Percentiles rank a stretch among this genome's conserved stretches.
phyloP scores from a whole-genome alignment of 2,888 invertebrate genomes.

The Lagria hirta region DNA sequence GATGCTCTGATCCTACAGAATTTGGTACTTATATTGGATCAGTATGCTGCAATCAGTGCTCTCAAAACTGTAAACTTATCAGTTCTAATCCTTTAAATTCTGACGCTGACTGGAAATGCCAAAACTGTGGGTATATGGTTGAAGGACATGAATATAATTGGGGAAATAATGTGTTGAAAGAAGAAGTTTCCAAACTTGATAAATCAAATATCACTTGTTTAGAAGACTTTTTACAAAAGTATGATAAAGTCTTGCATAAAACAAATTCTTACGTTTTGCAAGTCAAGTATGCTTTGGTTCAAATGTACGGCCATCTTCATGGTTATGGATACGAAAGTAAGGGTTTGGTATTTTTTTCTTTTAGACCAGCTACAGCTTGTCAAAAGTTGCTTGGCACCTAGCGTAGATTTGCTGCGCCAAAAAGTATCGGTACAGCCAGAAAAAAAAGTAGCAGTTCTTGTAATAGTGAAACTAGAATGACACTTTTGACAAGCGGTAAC shows the following conservation, averaged over 20 bases:
- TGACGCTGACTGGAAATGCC: conserved; percentile 64
- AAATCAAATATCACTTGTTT: conserved; percentile 58
- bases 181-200: conserved; percentile 60
- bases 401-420: too few species aligned
- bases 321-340: conserved; percentile 61
- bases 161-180: conserved; percentile 63
- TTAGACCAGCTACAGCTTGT: too few species aligned
- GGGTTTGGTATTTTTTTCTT: conserved; percentile 12
- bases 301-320: conserved; percentile 66
- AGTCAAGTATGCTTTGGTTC: conserved; percentile 67
- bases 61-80: conserved; percentile 54
- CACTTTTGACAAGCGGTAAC: too few species aligned
- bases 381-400: too few species aligned
- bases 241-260: conserved; percentile 63
- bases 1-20: conserved; percentile 70
- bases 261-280: conserved; percentile 66
- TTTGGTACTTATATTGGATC: conserved; percentile 60
- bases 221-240: conserved; percentile 65
- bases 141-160: conserved; percentile 62
- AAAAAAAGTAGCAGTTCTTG: too few species aligned
- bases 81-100: conserved; percentile 64
- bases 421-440: too few species aligned
- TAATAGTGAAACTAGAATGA: too few species aligned
- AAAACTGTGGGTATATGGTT: conserved; percentile 61
- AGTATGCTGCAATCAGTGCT: conserved; percentile 59